Conservation (phyloP, 2,888 invertebrate species). For the Synanthedon tipuliformis region DNA sequence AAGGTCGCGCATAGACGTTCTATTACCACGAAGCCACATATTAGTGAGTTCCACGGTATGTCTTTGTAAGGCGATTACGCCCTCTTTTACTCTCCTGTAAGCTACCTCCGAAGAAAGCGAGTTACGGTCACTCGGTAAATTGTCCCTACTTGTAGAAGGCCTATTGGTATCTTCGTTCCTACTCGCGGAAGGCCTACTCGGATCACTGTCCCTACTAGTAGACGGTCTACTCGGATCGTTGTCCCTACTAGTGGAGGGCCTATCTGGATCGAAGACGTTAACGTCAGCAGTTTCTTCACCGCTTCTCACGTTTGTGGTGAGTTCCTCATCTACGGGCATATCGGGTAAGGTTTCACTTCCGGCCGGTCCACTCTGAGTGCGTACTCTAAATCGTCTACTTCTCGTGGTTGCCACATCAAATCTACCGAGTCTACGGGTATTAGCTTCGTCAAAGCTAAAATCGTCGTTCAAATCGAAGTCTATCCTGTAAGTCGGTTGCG, state of each 20-base stretch:
- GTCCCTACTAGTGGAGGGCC: slow-evolving; percentile 49
- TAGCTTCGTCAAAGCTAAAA: slow-evolving; percentile 13
- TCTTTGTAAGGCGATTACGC: slow-evolving; percentile 45
- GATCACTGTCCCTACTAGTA: slow-evolving; percentile 11
- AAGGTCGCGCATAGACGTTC: slow-evolving; percentile 66
- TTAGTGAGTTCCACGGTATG: slow-evolving; percentile 46
- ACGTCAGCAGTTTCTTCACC: slow-evolving; percentile 10
- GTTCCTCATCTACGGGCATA: slow-evolving; percentile 1
- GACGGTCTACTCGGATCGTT: slow-evolving; percentile 9
- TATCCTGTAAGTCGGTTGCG: slow-evolving; percentile 31
- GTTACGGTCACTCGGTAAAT: slow-evolving; percentile 32
- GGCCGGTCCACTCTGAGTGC: slow-evolving; percentile 26
- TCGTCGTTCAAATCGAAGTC: slow-evolving; percentile 36
- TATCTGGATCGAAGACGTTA: slow-evolving; percentile 17
- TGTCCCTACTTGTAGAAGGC: slow-evolving; percentile 49
- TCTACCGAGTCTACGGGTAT: slow-evolving; percentile 17
- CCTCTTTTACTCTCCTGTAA: slow-evolving; percentile 45
- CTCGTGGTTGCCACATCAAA: slow-evolving; percentile 33
- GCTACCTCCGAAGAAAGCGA: slow-evolving; percentile 45
- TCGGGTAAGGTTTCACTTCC: slow-evolving; percentile 7
- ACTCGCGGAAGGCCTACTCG: slow-evolving; percentile 42
- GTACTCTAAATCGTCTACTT: slow-evolving; percentile 39
- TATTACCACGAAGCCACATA: slow-evolving; percentile 52
- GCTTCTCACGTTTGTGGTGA: slow-evolving; percentile 8
- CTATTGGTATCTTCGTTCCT: slow-evolving; percentile 19